Conservation (phyloP, 2,888 invertebrate species). For the Keiferia lycopersicella region DNA sequence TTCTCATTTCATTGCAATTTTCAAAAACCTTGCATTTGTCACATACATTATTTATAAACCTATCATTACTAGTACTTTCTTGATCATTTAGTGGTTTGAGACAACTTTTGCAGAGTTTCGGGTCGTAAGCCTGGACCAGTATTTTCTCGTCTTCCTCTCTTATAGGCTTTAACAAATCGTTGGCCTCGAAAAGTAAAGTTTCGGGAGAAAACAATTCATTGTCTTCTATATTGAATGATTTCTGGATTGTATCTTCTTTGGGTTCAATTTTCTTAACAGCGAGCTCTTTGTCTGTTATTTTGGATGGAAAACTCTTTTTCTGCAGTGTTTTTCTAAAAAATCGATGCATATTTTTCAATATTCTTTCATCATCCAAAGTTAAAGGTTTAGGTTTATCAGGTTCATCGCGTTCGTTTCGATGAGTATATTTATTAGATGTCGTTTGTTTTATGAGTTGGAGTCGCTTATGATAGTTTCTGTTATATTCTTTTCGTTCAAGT, state of each 20-base stretch:
- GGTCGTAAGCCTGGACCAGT: background rate
- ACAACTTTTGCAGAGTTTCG: conserved; percentile 9
- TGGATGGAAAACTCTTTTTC: background rate
- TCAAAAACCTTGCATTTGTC: too few relatives aligned
- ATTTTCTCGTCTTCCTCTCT: background rate
- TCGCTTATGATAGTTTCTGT: background rate
- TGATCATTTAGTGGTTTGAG: background rate
- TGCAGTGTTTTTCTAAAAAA: background rate
- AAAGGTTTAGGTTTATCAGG: background rate
- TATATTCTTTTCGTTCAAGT: background rate
- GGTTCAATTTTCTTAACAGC: background rate
- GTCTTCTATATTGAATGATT: background rate
- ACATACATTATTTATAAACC: too few relatives aligned
- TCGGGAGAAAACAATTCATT: background rate
- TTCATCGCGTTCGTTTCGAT: too few relatives aligned
- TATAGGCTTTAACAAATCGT: background rate
- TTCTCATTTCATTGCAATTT: background rate
- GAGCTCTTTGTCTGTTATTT: background rate
- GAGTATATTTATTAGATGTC: background rate
- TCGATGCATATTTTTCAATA: background rate
- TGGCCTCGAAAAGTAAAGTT: background rate
- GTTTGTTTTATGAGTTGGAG: background rate
- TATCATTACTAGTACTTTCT: too few relatives aligned
- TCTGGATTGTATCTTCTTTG: background rate
- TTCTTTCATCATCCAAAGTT: background rate